phyloP scores from a whole-genome alignment of 2,888 invertebrate species.

The Coleophora flavipennella region DNA sequence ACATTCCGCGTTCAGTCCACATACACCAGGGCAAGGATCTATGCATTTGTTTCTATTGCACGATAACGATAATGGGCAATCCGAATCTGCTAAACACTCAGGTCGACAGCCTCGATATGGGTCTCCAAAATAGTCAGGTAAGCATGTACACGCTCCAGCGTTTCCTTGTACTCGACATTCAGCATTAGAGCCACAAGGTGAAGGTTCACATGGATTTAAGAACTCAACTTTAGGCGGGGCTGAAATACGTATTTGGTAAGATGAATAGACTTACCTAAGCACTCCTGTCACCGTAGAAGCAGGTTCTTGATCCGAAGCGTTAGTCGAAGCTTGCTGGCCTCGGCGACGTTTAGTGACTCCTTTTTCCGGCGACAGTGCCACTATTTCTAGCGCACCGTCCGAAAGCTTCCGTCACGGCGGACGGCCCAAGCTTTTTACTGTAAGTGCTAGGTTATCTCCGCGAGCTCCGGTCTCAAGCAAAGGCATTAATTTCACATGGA shows the following conservation, averaged over 20 bases:
- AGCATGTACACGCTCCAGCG: conserved; percentile 81
- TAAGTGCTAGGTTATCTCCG: conserved; percentile 73
- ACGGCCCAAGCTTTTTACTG: conserved; percentile 67
- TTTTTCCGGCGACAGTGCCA: conserved; percentile 52
- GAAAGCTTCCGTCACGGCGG: conserved; percentile 58
- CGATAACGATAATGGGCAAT: conserved; percentile 75
- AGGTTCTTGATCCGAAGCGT: conserved; percentile 68
- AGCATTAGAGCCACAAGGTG: conserved; percentile 81
- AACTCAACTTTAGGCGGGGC: conserved; percentile 56
- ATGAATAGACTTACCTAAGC: conserved; percentile 55
- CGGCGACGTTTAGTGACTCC: conserved; percentile 65
- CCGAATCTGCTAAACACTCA: conserved; percentile 77
- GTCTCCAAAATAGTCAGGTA: conserved; percentile 81
- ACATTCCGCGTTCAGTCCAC: conserved; percentile 78
- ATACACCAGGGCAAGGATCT: conserved; percentile 79
- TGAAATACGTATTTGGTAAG: conserved; percentile 51
- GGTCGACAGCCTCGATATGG: conserved; percentile 83
- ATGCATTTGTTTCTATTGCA: conserved; percentile 78
- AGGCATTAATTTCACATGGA: conserved; percentile 66
- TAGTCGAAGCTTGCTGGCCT: conserved; percentile 69
- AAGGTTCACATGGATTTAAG: conserved; percentile 74
- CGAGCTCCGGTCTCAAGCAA: conserved; percentile 67
- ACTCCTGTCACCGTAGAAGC: conserved; percentile 61
- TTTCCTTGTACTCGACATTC: conserved; percentile 80
- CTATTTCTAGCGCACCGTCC: conserved; percentile 59